Evolutionary conservation across 2,888 invertebrate species (phyloP), one percentile per base, ranked within the genome.

Genomic region (Psylliodes chrysocephalus): DNA sequence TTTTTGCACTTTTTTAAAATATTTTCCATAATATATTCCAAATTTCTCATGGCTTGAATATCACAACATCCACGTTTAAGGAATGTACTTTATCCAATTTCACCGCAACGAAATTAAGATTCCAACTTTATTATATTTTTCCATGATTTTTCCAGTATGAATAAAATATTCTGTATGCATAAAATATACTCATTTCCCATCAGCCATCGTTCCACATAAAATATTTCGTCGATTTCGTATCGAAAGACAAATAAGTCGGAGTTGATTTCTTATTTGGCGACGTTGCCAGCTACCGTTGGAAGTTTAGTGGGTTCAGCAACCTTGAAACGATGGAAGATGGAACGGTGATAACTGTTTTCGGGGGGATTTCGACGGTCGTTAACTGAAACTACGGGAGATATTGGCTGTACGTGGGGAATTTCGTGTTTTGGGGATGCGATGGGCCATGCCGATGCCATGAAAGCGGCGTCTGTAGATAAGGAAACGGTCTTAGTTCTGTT

Each of bases 361-460:
- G 28, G 63, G 63, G 63, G 17, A 57, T 57, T 63, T 63, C 57
- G 19, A 51, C 55, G 62, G 57, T 57, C 63, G 63, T 63, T 63
- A 63, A 57, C 63, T 49, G 25, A 59, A 57, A 59, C 47, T 59
- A 15, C 59, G 49, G 54, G 52, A 67, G 55, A 59, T 51, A 59
- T 40, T 35, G 51, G 40, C 38, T 8, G 18, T 28, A 38, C 49
- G 38, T 38, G 59, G 28, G 38, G 38, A 10, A 22, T 49, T 57
- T 49, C 19, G 38, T 25, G 22, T 33, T 28, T 49, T 5, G 28
- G 46, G 28, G 30, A 49, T 17, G 10, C 15, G 28, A 19, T 19
- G 8, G 14, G 14, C 5, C 19, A 22, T 46, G 56, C 2, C 47
- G 28, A 12, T 17, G 14, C 5, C 19, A 22, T 46, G 56, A 8